A percentile compares a stretch with the other conserved stretches of the same genome.
Conservation (phyloP, 2,113 vertebrate species). For the Centropus unirufus region DNA sequence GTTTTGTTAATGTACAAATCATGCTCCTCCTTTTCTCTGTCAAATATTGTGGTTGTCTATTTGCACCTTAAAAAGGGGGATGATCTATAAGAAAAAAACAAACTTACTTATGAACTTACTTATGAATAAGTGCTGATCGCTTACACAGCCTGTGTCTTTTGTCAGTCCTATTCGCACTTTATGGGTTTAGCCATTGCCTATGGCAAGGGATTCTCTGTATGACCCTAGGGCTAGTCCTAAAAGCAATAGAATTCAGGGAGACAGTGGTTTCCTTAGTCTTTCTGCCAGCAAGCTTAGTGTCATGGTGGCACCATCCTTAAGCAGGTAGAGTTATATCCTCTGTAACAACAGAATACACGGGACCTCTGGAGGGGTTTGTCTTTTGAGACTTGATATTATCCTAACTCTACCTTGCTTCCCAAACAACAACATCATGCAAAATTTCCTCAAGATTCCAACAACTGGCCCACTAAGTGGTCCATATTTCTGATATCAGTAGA, state of each 20-base stretch:
- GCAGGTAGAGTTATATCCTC: background rate
- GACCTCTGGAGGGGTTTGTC: accelerated
- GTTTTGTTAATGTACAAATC: slow-evolving; percentile 69
- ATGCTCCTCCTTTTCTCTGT: slow-evolving; percentile 14
- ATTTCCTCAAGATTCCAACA: background rate
- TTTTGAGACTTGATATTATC: background rate
- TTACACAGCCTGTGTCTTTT: background rate
- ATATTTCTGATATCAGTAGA: background rate
- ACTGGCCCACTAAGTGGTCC: background rate
- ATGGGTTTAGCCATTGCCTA: background rate
- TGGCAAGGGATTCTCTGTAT: background rate
- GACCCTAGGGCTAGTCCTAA: background rate
- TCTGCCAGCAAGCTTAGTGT: background rate
- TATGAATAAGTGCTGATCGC: background rate
- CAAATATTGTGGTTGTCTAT: slow-evolving; percentile 15
- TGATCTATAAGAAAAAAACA: background rate
- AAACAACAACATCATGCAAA: background rate
- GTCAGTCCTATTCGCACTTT: background rate
- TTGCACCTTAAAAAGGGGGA: background rate
- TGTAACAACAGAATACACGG: accelerated
- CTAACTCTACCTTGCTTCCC: background rate
- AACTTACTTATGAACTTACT: background rate
- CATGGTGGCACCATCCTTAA: background rate
- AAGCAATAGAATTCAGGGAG: background rate
- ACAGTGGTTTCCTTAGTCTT: background rate